These are phyloP conservation scores for Temnothorax unifasciatus DNA, from an alignment of 2,888 invertebrate genomes.

Conservation along the genomic window DNA sequence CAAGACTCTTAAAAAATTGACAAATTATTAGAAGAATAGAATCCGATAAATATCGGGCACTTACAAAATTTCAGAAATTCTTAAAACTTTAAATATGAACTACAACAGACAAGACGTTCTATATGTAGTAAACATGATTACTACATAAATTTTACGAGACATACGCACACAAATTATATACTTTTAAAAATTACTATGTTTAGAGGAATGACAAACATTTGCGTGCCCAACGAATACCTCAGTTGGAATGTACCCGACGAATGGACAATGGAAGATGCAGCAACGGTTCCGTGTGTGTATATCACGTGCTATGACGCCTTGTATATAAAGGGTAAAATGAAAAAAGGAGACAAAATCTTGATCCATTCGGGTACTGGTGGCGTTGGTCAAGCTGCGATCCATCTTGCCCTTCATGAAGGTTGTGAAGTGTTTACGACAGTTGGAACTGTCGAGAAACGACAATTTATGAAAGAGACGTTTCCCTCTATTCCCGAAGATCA, in stretches of 20 bases:
- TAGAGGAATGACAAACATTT: neutral
- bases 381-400: neutral
- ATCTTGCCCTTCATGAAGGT: neutral
- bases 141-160: too few species aligned
- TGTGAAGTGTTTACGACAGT: neutral
- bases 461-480: neutral
- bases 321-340: neutral
- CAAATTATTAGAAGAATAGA: too few species aligned
- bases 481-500: neutral
- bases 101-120: too few species aligned
- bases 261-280: neutral
- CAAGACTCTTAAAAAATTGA: too few species aligned
- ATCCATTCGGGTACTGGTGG: neutral
- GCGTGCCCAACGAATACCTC: accelerated
- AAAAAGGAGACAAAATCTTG: neutral
- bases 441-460: neutral
- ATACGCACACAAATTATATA: too few species aligned
- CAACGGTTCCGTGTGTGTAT: neutral
- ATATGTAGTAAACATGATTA: too few species aligned
- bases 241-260: neutral
- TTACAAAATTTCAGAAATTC: too few species aligned
- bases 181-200: neutral
- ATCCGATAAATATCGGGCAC: too few species aligned
- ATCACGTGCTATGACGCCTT: neutral
- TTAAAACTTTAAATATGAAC: too few species aligned